Percentiles rank a stretch among this genome's conserved stretches.
Evolutionary conservation across 2,797 vertebrate genomes (phyloP).

Genomic region (Enteromius unitaeniatus): DNA sequence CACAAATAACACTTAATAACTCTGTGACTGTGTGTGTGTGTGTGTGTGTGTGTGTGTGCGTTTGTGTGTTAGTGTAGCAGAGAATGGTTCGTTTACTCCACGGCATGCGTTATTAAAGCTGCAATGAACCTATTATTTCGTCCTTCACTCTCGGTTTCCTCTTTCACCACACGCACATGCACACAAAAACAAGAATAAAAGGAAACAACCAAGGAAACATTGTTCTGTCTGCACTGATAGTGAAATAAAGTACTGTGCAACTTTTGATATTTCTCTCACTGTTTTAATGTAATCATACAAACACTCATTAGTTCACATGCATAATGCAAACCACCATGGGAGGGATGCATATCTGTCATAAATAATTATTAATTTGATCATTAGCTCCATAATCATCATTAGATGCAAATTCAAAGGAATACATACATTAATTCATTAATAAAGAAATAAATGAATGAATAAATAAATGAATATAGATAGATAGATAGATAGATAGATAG

Average conservation of each 20-base stretch:
- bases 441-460: slow-evolving; percentile 1
- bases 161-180: not conserved
- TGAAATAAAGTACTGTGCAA: not conserved
- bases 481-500: no score
- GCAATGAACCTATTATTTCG: slow-evolving; percentile 19
- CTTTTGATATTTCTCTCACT: not conserved
- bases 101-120: slow-evolving; percentile 27
- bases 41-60: no score
- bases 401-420: not conserved
- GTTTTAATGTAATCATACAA: slow-evolving; percentile 20
- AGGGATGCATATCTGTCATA: slow-evolving; percentile 74
- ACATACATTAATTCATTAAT: not conserved
- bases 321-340: slow-evolving; percentile 73
- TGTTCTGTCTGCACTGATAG: not conserved
- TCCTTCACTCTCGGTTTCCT: slow-evolving; percentile 43
- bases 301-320: slow-evolving; percentile 71
- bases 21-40: not conserved
- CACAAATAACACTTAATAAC: slow-evolving; percentile 5
- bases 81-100: not conserved
- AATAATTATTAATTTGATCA: slow-evolving; percentile 77
- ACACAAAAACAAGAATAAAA: not conserved
- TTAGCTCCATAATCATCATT: slow-evolving; percentile 65
- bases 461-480: slow-evolving; percentile 48
- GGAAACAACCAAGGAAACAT: not conserved
- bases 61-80: slow-evolving; percentile 1